Base-by-base conservation (phyloP, 2,113 vertebrate genomes). In the Laterallus jamaicensis region DNA sequence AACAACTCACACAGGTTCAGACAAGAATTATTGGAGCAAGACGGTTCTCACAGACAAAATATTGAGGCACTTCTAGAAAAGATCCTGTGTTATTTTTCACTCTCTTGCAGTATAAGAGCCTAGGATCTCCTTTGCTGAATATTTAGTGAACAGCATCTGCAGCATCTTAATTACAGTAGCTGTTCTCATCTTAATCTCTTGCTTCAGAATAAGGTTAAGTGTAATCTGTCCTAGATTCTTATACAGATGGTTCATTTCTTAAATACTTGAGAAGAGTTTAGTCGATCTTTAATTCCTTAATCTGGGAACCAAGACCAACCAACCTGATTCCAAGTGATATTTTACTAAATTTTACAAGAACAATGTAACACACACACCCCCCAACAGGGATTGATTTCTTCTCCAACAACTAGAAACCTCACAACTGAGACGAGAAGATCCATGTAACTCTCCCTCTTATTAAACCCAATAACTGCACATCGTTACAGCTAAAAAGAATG, bases 171-270 rank as follows among this genome's bases (percentile, higher is more conserved):
- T 97, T 96, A 96, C 95, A 95, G 90, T 95, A 94, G 95, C 95
- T 97, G 92, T 96, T 95, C 97, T 97, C 97, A 97, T 97, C 94
- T 90, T 97, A 96, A 95, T 97, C 96, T 96, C 92, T 90, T 86
- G 92, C 91, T 93, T 88, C 85, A 81, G 95, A 97, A 98, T 95
- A 97, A 97, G 97, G 97, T 97, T 97, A 98, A 97, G 74, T 97
- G 98, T 99, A 98, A 98, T 99, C 98, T 98, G 97, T 97, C 97
- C 96, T 97, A 98, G 97, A 98, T 98, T 98, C 97, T 98, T 97
- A 96, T 98, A 96, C 98, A 98, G 98, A 98, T 98, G 98, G 97
- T 98, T 98, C 95, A 73, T 97, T 98, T 97, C 98, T 98, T 98
- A 98, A 98, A 97, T 98, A 98, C 97, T 86, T 97, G 94, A 98